Evolutionary conservation across 1,140 invertebrate species (phyloP).

Genomic region (Cherax quadricarinatus): DNA sequence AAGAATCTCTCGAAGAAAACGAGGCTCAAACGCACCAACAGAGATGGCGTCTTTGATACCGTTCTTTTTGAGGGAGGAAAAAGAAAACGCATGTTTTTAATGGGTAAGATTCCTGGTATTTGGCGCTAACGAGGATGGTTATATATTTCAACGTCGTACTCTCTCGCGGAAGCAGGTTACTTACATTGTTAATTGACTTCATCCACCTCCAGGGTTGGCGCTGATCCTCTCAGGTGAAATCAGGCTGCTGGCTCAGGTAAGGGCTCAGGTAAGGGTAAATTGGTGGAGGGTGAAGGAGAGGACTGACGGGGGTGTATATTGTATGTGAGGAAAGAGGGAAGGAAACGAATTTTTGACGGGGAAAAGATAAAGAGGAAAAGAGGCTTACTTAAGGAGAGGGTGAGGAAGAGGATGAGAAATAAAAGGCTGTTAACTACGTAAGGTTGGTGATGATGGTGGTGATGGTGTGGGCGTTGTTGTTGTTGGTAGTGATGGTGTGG

Average conservation of each 20-base stretch:
- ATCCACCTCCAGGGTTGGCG: too few relatives aligned
- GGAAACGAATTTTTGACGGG: too few relatives aligned
- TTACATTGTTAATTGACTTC: background rate
- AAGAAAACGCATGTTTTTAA: background rate
- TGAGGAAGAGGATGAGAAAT: too few relatives aligned
- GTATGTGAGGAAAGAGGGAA: too few relatives aligned
- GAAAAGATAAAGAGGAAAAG: too few relatives aligned
- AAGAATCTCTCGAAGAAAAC: background rate
- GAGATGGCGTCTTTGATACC: background rate
- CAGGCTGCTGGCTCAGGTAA: background rate
- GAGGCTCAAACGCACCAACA: background rate
- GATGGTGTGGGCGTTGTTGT: background rate
- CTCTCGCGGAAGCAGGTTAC: background rate
- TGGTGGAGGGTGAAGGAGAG: too few relatives aligned
- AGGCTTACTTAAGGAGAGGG: too few relatives aligned
- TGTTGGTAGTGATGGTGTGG: background rate
- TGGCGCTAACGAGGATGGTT: background rate
- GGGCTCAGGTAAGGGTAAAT: background rate
- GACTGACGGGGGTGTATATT: too few relatives aligned
- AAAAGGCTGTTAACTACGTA: too few relatives aligned
- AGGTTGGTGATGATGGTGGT: too few relatives aligned
- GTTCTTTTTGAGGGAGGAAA: background rate
- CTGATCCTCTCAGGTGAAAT: background rate
- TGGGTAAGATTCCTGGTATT: background rate
- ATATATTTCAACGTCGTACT: background rate